phyloP scores from a whole-genome alignment of 2,113 vertebrate species.

The Thermophis baileyi region DNA sequence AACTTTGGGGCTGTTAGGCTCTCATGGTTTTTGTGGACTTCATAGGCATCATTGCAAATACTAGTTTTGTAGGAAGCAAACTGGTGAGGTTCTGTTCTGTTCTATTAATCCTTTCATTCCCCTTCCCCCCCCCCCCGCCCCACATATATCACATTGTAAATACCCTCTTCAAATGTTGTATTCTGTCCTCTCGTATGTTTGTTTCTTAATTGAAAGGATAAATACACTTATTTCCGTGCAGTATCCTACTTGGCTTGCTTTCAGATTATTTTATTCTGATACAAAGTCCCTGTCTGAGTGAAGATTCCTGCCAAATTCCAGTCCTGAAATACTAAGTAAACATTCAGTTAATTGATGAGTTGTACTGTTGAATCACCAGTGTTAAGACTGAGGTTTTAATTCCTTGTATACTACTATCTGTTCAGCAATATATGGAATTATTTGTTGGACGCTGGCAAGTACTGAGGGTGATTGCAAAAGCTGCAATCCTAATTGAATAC shows the following conservation, averaged over 20 bases:
- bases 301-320: not conserved
- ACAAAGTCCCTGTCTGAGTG: not conserved
- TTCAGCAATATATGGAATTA: not conserved
- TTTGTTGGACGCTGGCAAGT: not conserved
- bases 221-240: not conserved
- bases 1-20: not conserved
- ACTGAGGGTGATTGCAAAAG: not conserved
- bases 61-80: not conserved
- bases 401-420: not conserved
- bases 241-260: not conserved
- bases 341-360: not conserved
- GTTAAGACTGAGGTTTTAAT: not conserved
- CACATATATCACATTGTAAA: not conserved
- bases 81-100: not conserved
- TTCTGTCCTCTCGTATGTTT: not conserved
- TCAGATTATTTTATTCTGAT: not conserved
- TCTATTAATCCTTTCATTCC: not conserved
- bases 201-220: not conserved
- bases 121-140: not conserved
- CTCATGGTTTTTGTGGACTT: not conserved
- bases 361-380: not conserved
- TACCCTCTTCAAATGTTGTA: not conserved
- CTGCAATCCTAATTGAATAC: not conserved
- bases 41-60: not conserved
- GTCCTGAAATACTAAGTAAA: not conserved